Percentiles rank a stretch among this genome's conserved stretches.
These are phyloP conservation scores for Cephus rjabovi DNA, from an alignment of 2,888 invertebrate species.

Conservation along the genomic window DNA sequence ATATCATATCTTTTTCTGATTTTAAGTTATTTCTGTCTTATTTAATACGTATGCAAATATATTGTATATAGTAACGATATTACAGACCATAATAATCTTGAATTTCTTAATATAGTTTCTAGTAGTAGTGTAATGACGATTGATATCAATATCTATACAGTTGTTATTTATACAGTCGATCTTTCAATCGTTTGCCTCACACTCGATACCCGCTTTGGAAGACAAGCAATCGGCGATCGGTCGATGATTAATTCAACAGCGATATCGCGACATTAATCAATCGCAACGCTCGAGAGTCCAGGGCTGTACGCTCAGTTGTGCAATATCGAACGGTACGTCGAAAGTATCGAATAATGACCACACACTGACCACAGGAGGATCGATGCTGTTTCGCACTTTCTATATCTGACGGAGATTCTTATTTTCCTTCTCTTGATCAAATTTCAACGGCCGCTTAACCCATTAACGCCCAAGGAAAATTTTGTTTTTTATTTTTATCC, in stretches of 20 bases:
- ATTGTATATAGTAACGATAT: background rate
- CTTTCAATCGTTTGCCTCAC: background rate
- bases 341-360: slow-evolving; percentile 8
- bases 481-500: no score
- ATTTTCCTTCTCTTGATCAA: background rate
- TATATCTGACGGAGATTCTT: background rate
- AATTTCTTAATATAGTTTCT: background rate
- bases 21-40: background rate
- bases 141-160: background rate
- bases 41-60: background rate
- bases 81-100: background rate
- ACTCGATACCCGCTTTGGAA: background rate
- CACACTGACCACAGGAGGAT: background rate
- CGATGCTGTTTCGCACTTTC: background rate
- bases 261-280: background rate
- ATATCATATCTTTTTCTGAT: background rate
- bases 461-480: no score
- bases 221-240: background rate
- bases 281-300: background rate
- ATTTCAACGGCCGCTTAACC: background rate
- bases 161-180: no score
- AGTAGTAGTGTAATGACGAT: background rate
- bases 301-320: background rate
- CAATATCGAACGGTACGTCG: slow-evolving; percentile 2
- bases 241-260: background rate